A percentile compares a stretch with the other conserved stretches of the same genome.
These are phyloP conservation scores for Empis stercorea DNA, from an alignment of 2,888 invertebrate species.

Conservation along the genomic window DNA sequence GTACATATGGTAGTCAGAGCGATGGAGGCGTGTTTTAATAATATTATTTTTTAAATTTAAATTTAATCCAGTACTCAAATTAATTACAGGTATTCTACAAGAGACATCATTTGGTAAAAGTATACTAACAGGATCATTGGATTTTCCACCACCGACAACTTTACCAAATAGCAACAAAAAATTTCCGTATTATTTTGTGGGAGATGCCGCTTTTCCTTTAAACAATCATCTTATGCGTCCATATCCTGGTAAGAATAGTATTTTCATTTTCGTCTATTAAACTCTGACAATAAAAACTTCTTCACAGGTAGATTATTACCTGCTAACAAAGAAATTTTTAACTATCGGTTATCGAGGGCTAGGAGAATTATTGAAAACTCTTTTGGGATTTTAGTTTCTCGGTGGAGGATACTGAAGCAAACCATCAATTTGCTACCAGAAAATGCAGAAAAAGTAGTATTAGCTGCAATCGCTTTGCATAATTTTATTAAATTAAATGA, in stretches of 20 bases:
- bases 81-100: too few species aligned
- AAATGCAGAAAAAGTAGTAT: too few species aligned
- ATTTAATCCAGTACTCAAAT: too few species aligned
- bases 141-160: not conserved
- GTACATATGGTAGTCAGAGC: slow-evolving; percentile 20
- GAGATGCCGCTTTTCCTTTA: slow-evolving; percentile 8
- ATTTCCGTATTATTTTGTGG: slow-evolving; percentile 8
- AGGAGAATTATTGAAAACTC: not conserved
- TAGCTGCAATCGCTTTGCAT: too few species aligned
- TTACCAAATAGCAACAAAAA: not conserved
- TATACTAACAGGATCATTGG: not conserved
- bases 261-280: not conserved
- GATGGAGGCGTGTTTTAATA: slow-evolving; percentile 14
- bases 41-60: not conserved
- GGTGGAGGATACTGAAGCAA: slow-evolving; percentile 5
- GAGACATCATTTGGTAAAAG: not conserved
- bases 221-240: slow-evolving; percentile 3
- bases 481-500: too few species aligned
- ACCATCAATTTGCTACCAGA: slow-evolving; percentile 3
- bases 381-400: slow-evolving; percentile 1
- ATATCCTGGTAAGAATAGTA: too few species aligned
- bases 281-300: too few species aligned
- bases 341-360: not conserved
- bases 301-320: too few species aligned
- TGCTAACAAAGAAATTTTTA: slow-evolving; percentile 2